phyloP scores from a whole-genome alignment of 2,113 vertebrate species.

The Potamarius usumacintae region DNA sequence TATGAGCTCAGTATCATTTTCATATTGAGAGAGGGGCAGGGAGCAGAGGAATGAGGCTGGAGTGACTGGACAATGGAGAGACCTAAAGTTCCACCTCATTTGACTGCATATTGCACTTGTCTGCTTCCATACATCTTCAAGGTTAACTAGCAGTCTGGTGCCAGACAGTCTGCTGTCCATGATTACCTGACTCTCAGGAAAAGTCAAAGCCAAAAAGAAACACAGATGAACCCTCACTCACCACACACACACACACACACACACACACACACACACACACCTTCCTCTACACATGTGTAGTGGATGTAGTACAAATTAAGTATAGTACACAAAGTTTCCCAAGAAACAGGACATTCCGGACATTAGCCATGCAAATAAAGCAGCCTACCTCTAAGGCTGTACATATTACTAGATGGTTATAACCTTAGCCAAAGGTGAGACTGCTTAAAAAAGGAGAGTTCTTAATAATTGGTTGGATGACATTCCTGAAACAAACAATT shows the following conservation, averaged over 20 bases:
- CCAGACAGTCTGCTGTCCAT: constrained; percentile 54
- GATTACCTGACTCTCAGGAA: constrained; percentile 49
- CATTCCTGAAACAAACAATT: constrained; percentile 8
- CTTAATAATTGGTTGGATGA: neutral
- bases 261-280: neutral
- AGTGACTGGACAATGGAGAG: neutral
- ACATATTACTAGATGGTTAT: neutral
- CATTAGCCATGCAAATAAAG: neutral
- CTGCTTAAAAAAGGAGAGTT: neutral
- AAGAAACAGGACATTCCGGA: neutral
- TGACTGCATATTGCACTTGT: constrained; percentile 46
- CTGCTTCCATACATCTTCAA: constrained; percentile 52
- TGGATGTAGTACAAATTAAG: neutral
- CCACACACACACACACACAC: neutral
- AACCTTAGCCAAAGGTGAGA: neutral
- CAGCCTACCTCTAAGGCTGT: neutral
- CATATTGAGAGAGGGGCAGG: constrained; percentile 12
- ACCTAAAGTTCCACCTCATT: constrained; percentile 49
- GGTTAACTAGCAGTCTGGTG: constrained; percentile 57
- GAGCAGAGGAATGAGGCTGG: constrained; percentile 23
- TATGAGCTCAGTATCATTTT: constrained; percentile 18
- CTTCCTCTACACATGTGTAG: neutral
- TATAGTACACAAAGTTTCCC: too few species aligned
- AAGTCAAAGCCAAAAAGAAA: constrained; percentile 14
- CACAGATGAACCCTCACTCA: neutral